Evolutionary conservation across 2,797 vertebrate species (phyloP).

Genomic region (Oreortyx pictus): DNA sequence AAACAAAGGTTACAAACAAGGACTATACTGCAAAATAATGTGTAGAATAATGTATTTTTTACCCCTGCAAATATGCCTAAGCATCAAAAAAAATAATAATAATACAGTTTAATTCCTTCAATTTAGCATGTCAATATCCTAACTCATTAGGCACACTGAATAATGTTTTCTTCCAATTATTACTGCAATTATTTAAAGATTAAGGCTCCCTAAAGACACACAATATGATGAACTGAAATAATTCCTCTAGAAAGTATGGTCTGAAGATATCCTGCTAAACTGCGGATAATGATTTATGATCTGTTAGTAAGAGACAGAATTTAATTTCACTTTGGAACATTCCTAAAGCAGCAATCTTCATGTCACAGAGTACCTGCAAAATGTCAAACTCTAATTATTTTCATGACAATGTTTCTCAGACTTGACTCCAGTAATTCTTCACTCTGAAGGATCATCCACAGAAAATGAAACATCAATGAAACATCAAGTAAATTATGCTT

Average conservation of each 20-base stretch:
- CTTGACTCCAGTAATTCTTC: slow-evolving; percentile 45
- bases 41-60: not conserved
- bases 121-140: slow-evolving; percentile 4
- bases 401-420: slow-evolving; percentile 14
- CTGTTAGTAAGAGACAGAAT: slow-evolving; percentile 13
- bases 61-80: not conserved
- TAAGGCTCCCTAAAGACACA: slow-evolving; percentile 26
- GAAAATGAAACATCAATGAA: slow-evolving; percentile 28
- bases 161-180: not conserved
- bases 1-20: not conserved
- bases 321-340: slow-evolving; percentile 46
- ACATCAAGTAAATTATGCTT: not conserved
- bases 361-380: slow-evolving; percentile 53
- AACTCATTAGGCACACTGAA: not conserved
- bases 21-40: not conserved
- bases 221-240: slow-evolving; percentile 32
- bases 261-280: slow-evolving; percentile 29
- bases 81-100: not conserved
- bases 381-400: slow-evolving; percentile 56
- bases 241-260: slow-evolving; percentile 18
- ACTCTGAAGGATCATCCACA: slow-evolving; percentile 27
- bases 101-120: not conserved
- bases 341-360: slow-evolving; percentile 44
- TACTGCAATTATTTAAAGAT: slow-evolving; percentile 51
- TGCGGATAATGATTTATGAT: slow-evolving; percentile 37